Base-by-base conservation (phyloP, 2,888 invertebrate species). In the Polyploca ridens region DNA sequence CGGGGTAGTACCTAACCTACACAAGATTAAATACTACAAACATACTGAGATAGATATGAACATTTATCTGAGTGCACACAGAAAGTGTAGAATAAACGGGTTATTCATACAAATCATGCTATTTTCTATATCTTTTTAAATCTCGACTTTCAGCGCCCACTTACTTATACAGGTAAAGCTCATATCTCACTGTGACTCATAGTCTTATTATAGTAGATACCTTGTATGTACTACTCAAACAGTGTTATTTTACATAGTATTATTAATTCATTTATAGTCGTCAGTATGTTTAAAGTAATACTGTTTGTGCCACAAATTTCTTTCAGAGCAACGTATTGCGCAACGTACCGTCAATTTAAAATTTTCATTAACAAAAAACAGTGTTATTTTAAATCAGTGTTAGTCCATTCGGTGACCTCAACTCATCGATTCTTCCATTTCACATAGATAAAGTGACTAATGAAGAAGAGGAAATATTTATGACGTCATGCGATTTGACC, bases 401-500 rank as follows among this genome's bases (percentile, higher is more conserved):
- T 33, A 33, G 8, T 57, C 59, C 35, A 19, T 62, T 27, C 58
- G 62, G 64, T 59, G 66, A 60, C 58, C 16, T 54, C 54, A 54
- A 63, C 6, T 49, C 49, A 57, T 66, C 41, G 62, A 64, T 46
- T 63, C 49, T 63, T 60, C 41, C 58, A 64, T 64, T 64, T 66
- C 66, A 72, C 71, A 70, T 80, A 87, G 88, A 85, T 72, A 80
- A 73, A 69, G 60, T 68, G 69, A 83, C 81, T 62, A 70, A 70
- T 63, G 88, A 88, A 66, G 87, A 85, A 19, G 86, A 89, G 35
- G 90, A 91, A 76, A 65, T 82, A 69, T 90, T 87, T 75, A 69
- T 91, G 69, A 78, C 88, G 41, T 86, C 89, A 64, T 89, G 89
- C 63, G 90, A 90, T 78, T 81, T 90, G 73, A 90, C 88, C 13